These are phyloP conservation scores for Formica aserva DNA, from an alignment of 2,888 invertebrate species.

Conservation along the genomic window DNA sequence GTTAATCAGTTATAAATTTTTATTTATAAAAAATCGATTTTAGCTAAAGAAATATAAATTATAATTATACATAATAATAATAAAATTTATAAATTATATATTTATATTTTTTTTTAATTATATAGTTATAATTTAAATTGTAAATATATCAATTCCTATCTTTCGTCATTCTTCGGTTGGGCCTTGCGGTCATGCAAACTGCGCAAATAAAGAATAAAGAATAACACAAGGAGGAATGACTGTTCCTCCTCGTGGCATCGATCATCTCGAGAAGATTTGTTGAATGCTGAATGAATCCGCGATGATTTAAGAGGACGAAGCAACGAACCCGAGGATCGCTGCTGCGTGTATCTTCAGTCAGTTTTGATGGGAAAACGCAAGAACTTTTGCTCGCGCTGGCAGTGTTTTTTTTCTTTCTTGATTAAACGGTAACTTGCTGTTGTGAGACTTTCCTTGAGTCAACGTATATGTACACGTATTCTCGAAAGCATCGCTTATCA, in stretches of 20 bases:
- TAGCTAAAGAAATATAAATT: background rate
- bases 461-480: background rate
- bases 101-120: background rate
- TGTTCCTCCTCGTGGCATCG: slow-evolving; percentile 43
- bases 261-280: slow-evolving; percentile 56
- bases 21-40: background rate
- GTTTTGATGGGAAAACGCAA: slow-evolving; percentile 51
- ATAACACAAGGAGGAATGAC: background rate
- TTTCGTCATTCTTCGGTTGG: background rate
- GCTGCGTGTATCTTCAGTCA: slow-evolving; percentile 54
- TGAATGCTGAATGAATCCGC: background rate
- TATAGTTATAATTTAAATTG: slow-evolving; percentile 9
- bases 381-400: slow-evolving; percentile 61
- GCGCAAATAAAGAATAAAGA: slow-evolving; percentile 11
- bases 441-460: slow-evolving; percentile 27
- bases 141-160: background rate
- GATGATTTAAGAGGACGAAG: slow-evolving; percentile 48
- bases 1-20: background rate
- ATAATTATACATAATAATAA: background rate
- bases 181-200: slow-evolving; percentile 4
- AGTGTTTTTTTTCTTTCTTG: slow-evolving; percentile 62
- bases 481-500: background rate
- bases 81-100: background rate
- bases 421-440: slow-evolving; percentile 27
- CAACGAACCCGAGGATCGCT: slow-evolving; percentile 40